Evolutionary conservation across 2,888 invertebrate species (phyloP), one percentile per base, ranked within the genome.

Genomic region (Acrobasis suavella): DNA sequence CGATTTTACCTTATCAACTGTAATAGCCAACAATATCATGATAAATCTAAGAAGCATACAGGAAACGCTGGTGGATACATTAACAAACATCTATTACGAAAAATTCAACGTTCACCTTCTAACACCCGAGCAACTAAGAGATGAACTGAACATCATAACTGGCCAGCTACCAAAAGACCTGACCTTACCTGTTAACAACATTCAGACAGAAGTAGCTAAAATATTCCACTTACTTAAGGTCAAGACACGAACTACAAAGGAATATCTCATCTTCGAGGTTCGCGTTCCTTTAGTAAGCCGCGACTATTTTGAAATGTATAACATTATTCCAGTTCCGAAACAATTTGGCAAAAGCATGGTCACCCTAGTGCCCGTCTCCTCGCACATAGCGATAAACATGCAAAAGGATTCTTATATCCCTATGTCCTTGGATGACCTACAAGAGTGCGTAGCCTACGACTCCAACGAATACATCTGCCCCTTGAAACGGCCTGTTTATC

Each of bases 351-450:
- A 22, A 51, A 51, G 10, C 3, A 51, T 17, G 17, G 22, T 51
- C 51, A 51, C 22, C 10, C 51, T 51, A 22, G 12, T 51, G 9
- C 51, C 51, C 2, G 16, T 50, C 50, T 6, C 16, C 9, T 16
- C 50, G 16, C 50, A 50, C 15, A 16, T 50, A 9, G 50, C 51
- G 0, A 51, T 22, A 22, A 51, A 51, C 51, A 51, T 51, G 3
- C 17, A 22, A 22, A 51, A 51, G 22, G 51, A 51, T 51, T 22
- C 51, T 1, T 51, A 51, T 17, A 51, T 51, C n/a, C 22, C 51
- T 5, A 22, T 51, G 22, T 10, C 51, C 16, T 16, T 15, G 5
- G 16, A 50, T 16, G 16, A 15, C 15, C 50, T 50, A 15, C 50
- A 50, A 50, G 16, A 50, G 7, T 50, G 50, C 16, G 16, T 16